These are phyloP conservation scores for Bostrychus sinensis DNA, from an alignment of 2,113 vertebrate genomes.

Conservation along the genomic window DNA sequence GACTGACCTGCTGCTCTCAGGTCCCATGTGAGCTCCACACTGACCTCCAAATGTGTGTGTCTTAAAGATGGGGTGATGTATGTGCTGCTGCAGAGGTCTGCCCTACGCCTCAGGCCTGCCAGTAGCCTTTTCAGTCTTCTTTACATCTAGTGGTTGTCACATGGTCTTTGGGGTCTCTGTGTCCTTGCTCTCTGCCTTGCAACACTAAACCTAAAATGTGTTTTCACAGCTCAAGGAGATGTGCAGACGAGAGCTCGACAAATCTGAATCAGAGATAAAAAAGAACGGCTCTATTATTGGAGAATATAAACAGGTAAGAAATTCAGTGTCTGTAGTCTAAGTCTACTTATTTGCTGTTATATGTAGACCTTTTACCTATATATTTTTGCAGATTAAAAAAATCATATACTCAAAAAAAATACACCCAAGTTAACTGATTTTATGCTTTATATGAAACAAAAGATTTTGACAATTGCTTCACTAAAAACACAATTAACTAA, in stretches of 20 bases:
- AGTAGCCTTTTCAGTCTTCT: slow-evolving; percentile 43
- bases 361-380: too few relatives aligned
- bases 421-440: too few relatives aligned
- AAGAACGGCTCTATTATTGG: slow-evolving; percentile 98
- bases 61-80: slow-evolving; percentile 43
- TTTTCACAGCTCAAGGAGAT: slow-evolving; percentile 93
- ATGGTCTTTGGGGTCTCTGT: slow-evolving; percentile 39
- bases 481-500: background rate
- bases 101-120: slow-evolving; percentile 36
- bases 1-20: slow-evolving; percentile 21
- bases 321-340: too few relatives aligned
- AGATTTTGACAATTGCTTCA: background rate
- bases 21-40: slow-evolving; percentile 16
- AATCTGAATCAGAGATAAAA: slow-evolving; percentile 96
- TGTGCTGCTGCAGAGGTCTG: slow-evolving; percentile 35
- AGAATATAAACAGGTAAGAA: slow-evolving; percentile 96
- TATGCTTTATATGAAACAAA: too few relatives aligned
- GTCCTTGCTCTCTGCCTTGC: slow-evolving; percentile 38
- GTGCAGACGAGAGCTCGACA: slow-evolving; percentile 95
- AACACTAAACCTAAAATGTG: slow-evolving; percentile 38
- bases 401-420: too few relatives aligned
- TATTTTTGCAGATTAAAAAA: too few relatives aligned
- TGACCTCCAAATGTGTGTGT: slow-evolving; percentile 49
- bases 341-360: too few relatives aligned
- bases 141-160: slow-evolving; percentile 38